Base-by-base conservation (phyloP, 2,888 invertebrate species). In the Odontocolon sp. region DNA sequence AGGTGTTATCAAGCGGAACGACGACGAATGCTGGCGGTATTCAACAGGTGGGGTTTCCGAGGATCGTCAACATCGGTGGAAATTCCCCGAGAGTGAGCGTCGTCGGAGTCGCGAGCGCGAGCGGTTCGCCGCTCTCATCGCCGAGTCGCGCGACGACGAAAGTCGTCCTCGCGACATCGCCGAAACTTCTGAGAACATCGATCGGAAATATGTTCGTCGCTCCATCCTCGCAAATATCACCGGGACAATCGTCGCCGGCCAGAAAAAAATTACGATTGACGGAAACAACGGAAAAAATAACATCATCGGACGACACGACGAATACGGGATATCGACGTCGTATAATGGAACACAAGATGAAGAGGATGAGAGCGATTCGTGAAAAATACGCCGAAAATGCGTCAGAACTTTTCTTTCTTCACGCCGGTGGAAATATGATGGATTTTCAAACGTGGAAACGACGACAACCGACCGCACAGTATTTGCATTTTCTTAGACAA, bases 401-500 rank as follows among this genome's bases (percentile, higher is more conserved):
- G 84, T 94, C 95, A 84, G 97, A 98, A 92, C 92, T 96, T 86
- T 98, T 95, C 92, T 97, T 96, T 91, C 93, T 98, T 85, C 96
- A 96, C 91, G 94, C 94, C 85, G 95, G 95, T 83, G 96, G 96
- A 79, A 96, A 96, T 91, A 94, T 97, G 92, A 94, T 97, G 94
- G 98, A 98, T 90, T 96, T 95, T 91, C 94, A 94, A 83, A 92
- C 93, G 83, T 98, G 97, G 95, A 94, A 95, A 83, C 96, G 96
- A 90, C 92, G 95, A 84, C 95, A 96, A 80, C 94, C 95, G 71
- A 93, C 94, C 81, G 93, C 95, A 75, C 94, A 95, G 89, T 94
- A 96, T 87, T 88, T 95, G 76, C 93, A 94, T 66, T 96, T 96
- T 90, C 91, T 96, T 83, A 94, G 95, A 87, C 94, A 95, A 85